Evolutionary conservation across 1,140 invertebrate genomes (phyloP), one percentile per base, ranked within the genome.

Genomic region (Nylanderia fulva): DNA sequence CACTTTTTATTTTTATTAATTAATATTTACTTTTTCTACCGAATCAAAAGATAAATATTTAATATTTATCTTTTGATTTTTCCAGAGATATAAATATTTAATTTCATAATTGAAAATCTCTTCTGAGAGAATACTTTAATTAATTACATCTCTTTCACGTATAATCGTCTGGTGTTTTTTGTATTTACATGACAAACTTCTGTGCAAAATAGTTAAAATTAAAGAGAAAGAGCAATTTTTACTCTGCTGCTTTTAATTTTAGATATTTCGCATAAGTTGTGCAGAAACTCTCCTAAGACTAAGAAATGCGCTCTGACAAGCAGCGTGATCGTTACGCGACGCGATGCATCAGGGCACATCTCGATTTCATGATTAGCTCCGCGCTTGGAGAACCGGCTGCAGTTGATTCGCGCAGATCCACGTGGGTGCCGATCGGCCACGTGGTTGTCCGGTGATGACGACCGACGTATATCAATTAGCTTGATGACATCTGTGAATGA

Each of bases 401-500:
- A 24, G 15, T 33, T 33, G 29, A 77, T 15, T 27, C 45, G 63
- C 33, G 61, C 15, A 39, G 24, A 27, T 79, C 52, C 77, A 72
- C 77, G 77, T 82, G 77, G 33, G 18, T 58, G 66, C 36, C 52
- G 52, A 82, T 71, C 77, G 13, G 52, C 63, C 77, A 82, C 52
- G 52, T 24, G 77, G 66, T 45, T 27, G 36, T 29, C 52, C 66
- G 24, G 7, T 54, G 77, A 82, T 82, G 77, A 82, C 77, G 27
- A 58, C 27, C 66, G 24, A 33, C 5, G 36, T 39, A 60, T n/a
- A 71, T 58, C 76, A 90, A 89, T 90, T 89, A 90, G 54, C 54
- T 90, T 89, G 76, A 89, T 90, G 88, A 90, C 88, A 90, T 90
- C 88, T 90, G 86, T 90, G 88, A 45, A 90, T 90, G 85, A 90